phyloP scores from a whole-genome alignment of 2,888 invertebrate species.

The Catocala nupta region DNA sequence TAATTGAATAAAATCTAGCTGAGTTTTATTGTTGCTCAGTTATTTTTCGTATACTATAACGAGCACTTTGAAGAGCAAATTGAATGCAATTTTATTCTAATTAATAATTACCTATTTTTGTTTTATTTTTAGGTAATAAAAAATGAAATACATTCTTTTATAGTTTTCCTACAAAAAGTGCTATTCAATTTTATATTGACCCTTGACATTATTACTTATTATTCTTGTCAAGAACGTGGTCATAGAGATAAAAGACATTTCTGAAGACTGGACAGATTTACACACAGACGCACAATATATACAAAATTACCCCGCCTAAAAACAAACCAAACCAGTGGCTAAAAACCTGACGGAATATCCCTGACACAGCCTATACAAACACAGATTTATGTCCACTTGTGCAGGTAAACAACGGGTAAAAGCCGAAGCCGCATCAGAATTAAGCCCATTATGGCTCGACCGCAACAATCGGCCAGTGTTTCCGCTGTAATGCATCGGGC shows the following conservation, averaged over 20 bases:
- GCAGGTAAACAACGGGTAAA: slow-evolving; percentile 84
- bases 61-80: too few species aligned
- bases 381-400: slow-evolving; percentile 52
- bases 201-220: too few species aligned
- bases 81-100: too few species aligned
- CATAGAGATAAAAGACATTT: too few species aligned
- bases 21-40: too few species aligned
- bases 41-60: too few species aligned
- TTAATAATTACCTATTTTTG: too few species aligned
- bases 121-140: too few species aligned
- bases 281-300: not conserved
- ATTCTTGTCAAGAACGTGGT: too few species aligned
- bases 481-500: slow-evolving; percentile 75
- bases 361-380: slow-evolving; percentile 41
- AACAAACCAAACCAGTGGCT: not conserved
- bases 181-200: too few species aligned
- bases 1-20: too few species aligned
- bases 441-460: slow-evolving; percentile 81
- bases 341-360: not conserved
- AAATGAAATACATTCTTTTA: not conserved
- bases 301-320: not conserved
- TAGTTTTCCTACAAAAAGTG: not conserved
- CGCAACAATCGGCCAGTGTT: slow-evolving; percentile 76
- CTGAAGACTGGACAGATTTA: not conserved
- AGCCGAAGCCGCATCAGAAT: slow-evolving; percentile 84